phyloP scores from a whole-genome alignment of 2,797 vertebrate genomes.

The Lagorchestes hirsutus region DNA sequence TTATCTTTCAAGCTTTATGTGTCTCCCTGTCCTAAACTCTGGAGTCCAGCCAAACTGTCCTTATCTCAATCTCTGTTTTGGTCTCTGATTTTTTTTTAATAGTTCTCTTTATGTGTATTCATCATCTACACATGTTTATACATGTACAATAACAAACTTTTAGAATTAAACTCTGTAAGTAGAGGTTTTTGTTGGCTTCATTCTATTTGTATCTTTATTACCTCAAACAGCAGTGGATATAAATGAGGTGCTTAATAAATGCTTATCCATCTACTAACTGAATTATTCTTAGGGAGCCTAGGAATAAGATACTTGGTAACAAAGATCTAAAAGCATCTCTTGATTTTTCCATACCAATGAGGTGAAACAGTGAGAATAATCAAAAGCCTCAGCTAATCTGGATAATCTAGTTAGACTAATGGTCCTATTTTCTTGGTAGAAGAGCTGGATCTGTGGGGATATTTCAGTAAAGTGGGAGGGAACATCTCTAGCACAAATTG shows the following conservation, averaged over 20 bases:
- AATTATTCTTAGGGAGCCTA: constrained; percentile 19
- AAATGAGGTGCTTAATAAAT: background rate
- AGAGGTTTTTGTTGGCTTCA: background rate
- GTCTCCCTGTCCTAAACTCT: background rate
- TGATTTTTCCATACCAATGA: constrained; percentile 50
- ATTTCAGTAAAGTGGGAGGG: background rate
- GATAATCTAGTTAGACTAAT: constrained; percentile 34
- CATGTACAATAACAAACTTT: background rate
- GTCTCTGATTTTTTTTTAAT: background rate
- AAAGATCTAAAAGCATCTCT: constrained; percentile 62
- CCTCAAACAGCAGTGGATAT: background rate
- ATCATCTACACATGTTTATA: background rate
- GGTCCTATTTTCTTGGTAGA: background rate
- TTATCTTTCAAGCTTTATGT: background rate
- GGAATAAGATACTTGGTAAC: constrained; percentile 54
- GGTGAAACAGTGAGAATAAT: constrained; percentile 10
- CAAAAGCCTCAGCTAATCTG: background rate
- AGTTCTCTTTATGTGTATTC: background rate
- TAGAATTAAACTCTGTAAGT: background rate
- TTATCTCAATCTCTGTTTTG: background rate
- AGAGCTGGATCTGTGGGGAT: background rate
- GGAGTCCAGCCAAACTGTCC: background rate
- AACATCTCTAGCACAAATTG: background rate
- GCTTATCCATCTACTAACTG: background rate
- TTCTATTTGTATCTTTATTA: background rate